phyloP scores from a whole-genome alignment of 1,140 invertebrate genomes.

The Lordiphosa clarofinis region DNA sequence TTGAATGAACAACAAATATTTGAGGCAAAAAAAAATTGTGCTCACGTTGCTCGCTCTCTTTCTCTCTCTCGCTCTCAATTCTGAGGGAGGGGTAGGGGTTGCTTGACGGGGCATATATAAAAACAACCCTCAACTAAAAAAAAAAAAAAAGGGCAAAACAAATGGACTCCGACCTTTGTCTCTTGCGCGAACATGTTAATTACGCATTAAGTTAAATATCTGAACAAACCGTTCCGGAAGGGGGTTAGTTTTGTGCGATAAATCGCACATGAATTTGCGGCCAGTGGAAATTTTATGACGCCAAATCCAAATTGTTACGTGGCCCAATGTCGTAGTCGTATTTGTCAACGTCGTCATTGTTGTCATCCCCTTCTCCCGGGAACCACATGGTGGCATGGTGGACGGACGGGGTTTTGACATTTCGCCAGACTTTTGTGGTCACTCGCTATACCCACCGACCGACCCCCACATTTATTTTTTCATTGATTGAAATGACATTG shows the following conservation, averaged over 20 bases:
- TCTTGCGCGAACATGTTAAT: slow-evolving; percentile 32
- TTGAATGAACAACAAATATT: slow-evolving; percentile 29
- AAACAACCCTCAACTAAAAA: slow-evolving; percentile 31
- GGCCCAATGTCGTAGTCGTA: too few species aligned
- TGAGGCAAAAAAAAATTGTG: slow-evolving; percentile 1
- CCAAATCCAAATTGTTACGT: too few species aligned
- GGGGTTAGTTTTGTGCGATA: slow-evolving; percentile 6
- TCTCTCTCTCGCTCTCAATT: too few species aligned
- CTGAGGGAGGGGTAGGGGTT: too few species aligned
- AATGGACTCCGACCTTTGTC: slow-evolving; percentile 39
- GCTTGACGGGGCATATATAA: too few species aligned
- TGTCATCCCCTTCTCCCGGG: too few species aligned
- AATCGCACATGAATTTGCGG: background rate
- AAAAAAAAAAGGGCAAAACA: slow-evolving; percentile 38
- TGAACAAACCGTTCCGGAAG: background rate
- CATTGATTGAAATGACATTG: slow-evolving; percentile 55
- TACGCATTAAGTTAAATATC: slow-evolving; percentile 42
- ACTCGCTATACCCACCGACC: too few species aligned
- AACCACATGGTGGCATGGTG: too few species aligned
- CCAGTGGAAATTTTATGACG: too few species aligned
- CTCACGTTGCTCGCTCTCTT: slow-evolving; percentile 4
- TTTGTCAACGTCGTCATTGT: too few species aligned
- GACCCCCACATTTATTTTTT: slow-evolving; percentile 1
- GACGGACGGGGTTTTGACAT: slow-evolving; percentile 7
- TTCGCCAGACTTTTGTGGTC: slow-evolving; percentile 5